These are phyloP conservation scores for Seladonia tumulorum DNA, from an alignment of 2,888 invertebrate species.

Conservation along the genomic window DNA sequence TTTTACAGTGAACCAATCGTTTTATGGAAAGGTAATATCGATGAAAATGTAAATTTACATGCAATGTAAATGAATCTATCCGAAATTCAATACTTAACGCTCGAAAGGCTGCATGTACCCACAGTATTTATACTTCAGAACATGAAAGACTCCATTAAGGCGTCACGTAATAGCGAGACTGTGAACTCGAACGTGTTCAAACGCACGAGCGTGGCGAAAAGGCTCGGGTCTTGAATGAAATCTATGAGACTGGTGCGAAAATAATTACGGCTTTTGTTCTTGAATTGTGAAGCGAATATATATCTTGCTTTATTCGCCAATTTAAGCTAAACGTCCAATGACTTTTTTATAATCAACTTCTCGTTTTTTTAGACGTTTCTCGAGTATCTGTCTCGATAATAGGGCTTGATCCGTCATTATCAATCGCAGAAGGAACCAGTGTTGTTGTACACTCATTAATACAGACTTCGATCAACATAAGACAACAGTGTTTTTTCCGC, in stretches of 20 bases:
- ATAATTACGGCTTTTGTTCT: neutral
- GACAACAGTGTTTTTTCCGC: too few species aligned
- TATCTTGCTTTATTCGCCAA: neutral
- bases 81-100: slow-evolving; percentile 7
- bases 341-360: too few species aligned
- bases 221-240: neutral
- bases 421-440: too few species aligned
- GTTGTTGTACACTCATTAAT: too few species aligned
- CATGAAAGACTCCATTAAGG: slow-evolving; percentile 1
- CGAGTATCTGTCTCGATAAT: too few species aligned
- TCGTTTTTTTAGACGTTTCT: too few species aligned
- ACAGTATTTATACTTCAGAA: neutral
- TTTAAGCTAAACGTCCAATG: too few species aligned
- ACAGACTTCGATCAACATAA: too few species aligned
- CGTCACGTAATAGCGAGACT: neutral
- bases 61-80: neutral
- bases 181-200: neutral
- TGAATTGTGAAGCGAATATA: neutral
- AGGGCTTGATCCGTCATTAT: too few species aligned
- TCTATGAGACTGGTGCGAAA: neutral
- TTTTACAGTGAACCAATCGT: slow-evolving; percentile 3
- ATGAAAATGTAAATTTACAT: neutral
- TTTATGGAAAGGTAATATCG: slow-evolving; percentile 10
- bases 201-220: neutral
- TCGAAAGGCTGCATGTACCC: neutral